phyloP scores from a whole-genome alignment of 2,113 vertebrate genomes.

The Cyprinodon tularosa region DNA sequence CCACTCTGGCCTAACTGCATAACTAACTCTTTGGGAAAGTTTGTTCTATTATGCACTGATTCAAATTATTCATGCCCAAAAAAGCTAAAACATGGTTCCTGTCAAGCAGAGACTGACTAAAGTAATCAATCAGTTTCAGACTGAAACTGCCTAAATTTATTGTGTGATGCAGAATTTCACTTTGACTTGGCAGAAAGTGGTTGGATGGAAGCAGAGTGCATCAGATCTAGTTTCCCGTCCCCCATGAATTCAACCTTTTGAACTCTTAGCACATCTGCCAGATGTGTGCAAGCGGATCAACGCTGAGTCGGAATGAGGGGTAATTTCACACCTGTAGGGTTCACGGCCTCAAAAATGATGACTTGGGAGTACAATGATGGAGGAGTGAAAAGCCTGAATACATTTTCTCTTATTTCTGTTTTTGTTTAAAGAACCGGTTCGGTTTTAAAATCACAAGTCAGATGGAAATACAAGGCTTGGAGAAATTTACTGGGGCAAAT shows the following conservation, averaged over 20 bases:
- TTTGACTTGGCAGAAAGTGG: slow-evolving; percentile 10
- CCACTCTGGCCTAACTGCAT: background rate
- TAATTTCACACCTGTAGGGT: slow-evolving; percentile 55
- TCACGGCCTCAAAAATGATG: slow-evolving; percentile 35
- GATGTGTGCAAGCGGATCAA: slow-evolving; percentile 52
- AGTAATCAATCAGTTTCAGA: slow-evolving; percentile 7
- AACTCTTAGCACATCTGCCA: slow-evolving; percentile 24
- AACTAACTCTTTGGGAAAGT: background rate
- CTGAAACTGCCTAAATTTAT: slow-evolving; percentile 3
- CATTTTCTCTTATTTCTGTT: slow-evolving; percentile 20
- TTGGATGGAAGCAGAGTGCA: background rate
- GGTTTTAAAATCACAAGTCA: background rate
- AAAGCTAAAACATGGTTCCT: background rate
- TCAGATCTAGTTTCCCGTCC: background rate
- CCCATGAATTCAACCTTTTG: background rate
- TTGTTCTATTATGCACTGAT: background rate
- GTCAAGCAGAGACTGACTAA: slow-evolving; percentile 9
- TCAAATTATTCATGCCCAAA: background rate
- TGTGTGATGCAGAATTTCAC: slow-evolving; percentile 3
- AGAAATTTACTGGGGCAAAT: background rate
- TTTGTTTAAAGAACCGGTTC: slow-evolving; percentile 35
- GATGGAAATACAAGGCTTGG: background rate
- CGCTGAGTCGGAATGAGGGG: slow-evolving; percentile 25
- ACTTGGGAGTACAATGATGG: slow-evolving; percentile 16
- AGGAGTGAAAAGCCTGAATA: slow-evolving; percentile 27